Conservation (phyloP, 2,888 invertebrate genomes). For the Pristionchus entomophagus region DNA sequence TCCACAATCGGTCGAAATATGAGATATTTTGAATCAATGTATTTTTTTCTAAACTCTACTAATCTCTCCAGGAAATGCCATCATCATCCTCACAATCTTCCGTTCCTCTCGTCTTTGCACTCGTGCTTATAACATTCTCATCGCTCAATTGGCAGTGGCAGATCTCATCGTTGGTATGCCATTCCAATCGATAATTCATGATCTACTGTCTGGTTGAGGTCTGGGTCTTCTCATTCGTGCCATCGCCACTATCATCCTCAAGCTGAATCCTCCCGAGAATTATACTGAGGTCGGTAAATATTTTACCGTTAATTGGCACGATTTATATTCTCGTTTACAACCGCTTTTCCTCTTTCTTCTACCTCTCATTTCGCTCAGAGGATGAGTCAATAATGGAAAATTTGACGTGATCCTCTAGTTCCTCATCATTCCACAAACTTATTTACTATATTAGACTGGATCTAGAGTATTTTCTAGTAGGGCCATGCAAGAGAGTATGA, state of each 20-base stretch:
- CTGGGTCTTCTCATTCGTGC: slow-evolving; percentile 41
- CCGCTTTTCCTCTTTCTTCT: too few species aligned
- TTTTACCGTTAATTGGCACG: neutral
- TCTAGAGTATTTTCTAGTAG: neutral
- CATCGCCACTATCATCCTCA: slow-evolving; percentile 11
- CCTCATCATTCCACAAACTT: neutral
- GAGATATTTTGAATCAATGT: neutral
- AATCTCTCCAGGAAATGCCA: slow-evolving; percentile 23
- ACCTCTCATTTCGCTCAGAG: too few species aligned
- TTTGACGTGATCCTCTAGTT: too few species aligned
- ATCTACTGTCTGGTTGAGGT: too few species aligned
- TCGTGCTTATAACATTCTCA: slow-evolving; percentile 46
- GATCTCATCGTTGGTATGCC: slow-evolving; percentile 44
- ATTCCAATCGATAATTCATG: neutral
- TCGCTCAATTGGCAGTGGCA: slow-evolving; percentile 38
- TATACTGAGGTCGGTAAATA: slow-evolving; percentile 31
- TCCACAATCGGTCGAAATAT: too few species aligned
- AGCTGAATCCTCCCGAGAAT: neutral
- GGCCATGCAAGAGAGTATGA: neutral
- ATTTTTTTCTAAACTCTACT: neutral
- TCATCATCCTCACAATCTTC: slow-evolving; percentile 46
- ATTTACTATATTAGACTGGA: neutral
- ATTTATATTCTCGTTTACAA: neutral
- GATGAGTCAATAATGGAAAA: neutral
- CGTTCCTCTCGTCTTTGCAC: slow-evolving; percentile 37